These are phyloP conservation scores for Marmota monax DNA, from an alignment of 2,113 vertebrate genomes.

Conservation along the genomic window DNA sequence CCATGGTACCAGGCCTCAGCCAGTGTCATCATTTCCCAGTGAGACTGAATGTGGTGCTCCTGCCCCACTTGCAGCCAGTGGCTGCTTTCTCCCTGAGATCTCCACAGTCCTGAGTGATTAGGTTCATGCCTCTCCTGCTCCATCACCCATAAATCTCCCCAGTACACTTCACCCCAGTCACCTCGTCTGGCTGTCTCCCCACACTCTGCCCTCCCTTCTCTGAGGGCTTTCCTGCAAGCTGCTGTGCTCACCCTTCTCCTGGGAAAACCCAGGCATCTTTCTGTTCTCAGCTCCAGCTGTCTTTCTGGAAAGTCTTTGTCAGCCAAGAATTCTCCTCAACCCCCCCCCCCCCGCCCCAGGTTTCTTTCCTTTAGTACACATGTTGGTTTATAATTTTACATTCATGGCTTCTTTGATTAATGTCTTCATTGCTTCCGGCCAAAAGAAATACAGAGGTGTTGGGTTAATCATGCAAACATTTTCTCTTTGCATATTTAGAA, in stretches of 20 bases:
- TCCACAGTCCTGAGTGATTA: background rate
- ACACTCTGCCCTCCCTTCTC: too few relatives aligned
- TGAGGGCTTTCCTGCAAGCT: background rate
- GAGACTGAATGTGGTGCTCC: too few relatives aligned
- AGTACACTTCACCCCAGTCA: background rate
- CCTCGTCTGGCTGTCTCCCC: background rate
- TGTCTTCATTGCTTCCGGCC: background rate
- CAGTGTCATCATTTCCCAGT: background rate
- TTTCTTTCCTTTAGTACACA: background rate
- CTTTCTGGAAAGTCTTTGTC: background rate
- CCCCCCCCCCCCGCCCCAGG: too few relatives aligned
- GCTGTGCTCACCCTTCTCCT: background rate
- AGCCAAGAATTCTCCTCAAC: background rate
- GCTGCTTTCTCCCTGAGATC: background rate
- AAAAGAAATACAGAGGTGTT: background rate
- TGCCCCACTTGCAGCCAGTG: background rate
- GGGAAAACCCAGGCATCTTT: rapidly evolving
- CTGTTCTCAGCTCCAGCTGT: background rate
- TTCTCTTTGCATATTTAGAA: background rate
- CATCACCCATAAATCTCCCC: background rate
- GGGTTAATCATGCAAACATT: constrained; percentile 23
- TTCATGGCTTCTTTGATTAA: background rate
- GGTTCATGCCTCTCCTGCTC: background rate
- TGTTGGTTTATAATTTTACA: background rate
- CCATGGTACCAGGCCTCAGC: rapidly evolving